A percentile compares a stretch with the other conserved stretches of the same genome.
Conservation (phyloP, 2,113 vertebrate genomes). For the Sylvicapra grimmia region DNA sequence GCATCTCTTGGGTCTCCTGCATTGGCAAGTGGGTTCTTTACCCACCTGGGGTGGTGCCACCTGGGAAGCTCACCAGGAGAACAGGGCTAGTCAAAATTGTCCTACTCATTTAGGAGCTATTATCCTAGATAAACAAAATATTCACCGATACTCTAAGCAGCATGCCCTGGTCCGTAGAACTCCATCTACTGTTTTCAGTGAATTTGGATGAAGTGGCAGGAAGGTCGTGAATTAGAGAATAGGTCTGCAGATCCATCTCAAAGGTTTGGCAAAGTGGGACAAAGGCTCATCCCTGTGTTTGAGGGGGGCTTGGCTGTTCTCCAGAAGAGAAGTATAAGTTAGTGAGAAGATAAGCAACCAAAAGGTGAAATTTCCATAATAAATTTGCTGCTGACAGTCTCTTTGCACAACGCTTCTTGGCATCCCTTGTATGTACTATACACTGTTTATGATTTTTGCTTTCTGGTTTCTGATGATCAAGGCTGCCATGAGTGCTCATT, state of each 20-base stretch:
- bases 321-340: neutral
- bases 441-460: slow-evolving; percentile 39
- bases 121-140: neutral
- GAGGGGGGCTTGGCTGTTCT: neutral
- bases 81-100: neutral
- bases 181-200: neutral
- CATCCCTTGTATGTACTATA: slow-evolving; percentile 20
- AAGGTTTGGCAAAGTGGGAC: neutral
- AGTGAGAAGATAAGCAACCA: neutral
- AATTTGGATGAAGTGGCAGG: neutral
- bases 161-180: neutral
- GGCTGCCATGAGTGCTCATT: slow-evolving; percentile 53
- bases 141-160: neutral
- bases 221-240: neutral
- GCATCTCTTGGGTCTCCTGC: neutral
- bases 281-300: neutral
- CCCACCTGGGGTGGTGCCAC: neutral
- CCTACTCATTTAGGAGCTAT: neutral
- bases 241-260: neutral
- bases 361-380: neutral
- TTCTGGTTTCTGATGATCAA: slow-evolving; percentile 66
- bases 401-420: slow-evolving; percentile 7
- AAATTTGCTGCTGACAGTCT: neutral
- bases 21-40: neutral
- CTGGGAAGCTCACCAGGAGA: neutral